These are phyloP conservation scores for Malacoraja senta DNA, from an alignment of 2,797 vertebrate species.

Conservation along the genomic window DNA sequence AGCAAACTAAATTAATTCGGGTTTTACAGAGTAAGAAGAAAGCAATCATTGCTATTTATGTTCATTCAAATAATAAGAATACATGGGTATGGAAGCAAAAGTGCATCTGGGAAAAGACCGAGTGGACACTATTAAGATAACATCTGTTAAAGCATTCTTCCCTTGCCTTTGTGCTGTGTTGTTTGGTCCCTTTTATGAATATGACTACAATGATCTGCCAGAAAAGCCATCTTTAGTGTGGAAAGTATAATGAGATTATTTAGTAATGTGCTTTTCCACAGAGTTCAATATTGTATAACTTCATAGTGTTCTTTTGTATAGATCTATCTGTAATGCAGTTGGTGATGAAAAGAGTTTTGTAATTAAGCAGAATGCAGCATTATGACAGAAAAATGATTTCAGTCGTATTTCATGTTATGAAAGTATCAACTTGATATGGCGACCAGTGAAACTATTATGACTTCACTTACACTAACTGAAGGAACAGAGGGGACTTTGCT, in stretches of 20 bases:
- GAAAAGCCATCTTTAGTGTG: not conserved
- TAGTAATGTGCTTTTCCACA: not conserved
- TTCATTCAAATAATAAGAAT: not conserved
- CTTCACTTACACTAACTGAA: not conserved
- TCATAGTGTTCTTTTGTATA: not conserved
- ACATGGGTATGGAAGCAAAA: not conserved
- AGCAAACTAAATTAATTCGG: not conserved
- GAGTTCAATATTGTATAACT: not conserved
- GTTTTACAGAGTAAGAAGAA: constrained; percentile 4
- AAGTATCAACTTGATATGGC: not conserved
- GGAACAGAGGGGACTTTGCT: not conserved
- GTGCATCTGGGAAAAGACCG: not conserved
- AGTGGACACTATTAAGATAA: constrained; percentile 9
- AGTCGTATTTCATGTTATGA: not conserved
- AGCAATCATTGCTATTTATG: not conserved
- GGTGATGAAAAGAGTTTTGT: not conserved
- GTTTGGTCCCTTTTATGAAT: not conserved
- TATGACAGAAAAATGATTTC: not conserved
- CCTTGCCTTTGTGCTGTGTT: constrained; percentile 3
- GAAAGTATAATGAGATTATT: constrained; percentile 10
- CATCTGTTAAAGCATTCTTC: not conserved
- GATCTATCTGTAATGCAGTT: not conserved
- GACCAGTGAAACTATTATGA: not conserved
- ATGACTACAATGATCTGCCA: constrained; percentile 9
- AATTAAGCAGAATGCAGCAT: not conserved